These are phyloP conservation scores for Cheirogaleus medius DNA, from an alignment of 2,113 vertebrate genomes.

Conservation along the genomic window DNA sequence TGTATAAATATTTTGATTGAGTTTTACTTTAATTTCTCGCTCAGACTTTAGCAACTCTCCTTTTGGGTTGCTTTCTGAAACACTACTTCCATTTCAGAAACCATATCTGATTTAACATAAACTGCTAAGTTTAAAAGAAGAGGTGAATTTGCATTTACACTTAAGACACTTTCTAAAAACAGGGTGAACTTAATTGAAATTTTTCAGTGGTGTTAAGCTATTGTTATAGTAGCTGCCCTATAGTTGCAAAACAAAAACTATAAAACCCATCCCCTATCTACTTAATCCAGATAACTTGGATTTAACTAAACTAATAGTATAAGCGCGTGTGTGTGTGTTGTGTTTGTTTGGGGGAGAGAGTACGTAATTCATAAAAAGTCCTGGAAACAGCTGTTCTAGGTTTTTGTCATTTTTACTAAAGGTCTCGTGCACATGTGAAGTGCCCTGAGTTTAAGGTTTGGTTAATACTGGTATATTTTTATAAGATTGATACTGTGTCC, in stretches of 20 bases:
- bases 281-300: slow-evolving; percentile 79
- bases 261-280: slow-evolving; percentile 79
- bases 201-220: slow-evolving; percentile 81
- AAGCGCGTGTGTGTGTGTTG: slow-evolving; percentile 45
- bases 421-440: slow-evolving; percentile 83
- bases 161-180: slow-evolving; percentile 85
- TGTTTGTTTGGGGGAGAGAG: slow-evolving; percentile 46
- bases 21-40: slow-evolving; percentile 47
- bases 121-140: slow-evolving; percentile 62
- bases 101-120: slow-evolving; percentile 73
- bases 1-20: slow-evolving; percentile 52
- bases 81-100: slow-evolving; percentile 74
- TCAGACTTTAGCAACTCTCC: slow-evolving; percentile 59
- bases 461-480: slow-evolving; percentile 90
- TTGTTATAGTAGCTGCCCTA: slow-evolving; percentile 84
- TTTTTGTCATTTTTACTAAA: slow-evolving; percentile 79
- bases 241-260: slow-evolving; percentile 81
- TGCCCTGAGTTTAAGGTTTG: slow-evolving; percentile 84
- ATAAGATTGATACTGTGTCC: slow-evolving; percentile 85
- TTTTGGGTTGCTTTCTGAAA: slow-evolving; percentile 55
- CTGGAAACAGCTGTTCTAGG: slow-evolving; percentile 81
- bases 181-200: slow-evolving; percentile 83
- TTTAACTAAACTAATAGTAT: slow-evolving; percentile 65
- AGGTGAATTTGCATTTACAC: slow-evolving; percentile 75
- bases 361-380: slow-evolving; percentile 61